phyloP scores from a whole-genome alignment of 2,113 vertebrate species.

The Cygnus atratus region DNA sequence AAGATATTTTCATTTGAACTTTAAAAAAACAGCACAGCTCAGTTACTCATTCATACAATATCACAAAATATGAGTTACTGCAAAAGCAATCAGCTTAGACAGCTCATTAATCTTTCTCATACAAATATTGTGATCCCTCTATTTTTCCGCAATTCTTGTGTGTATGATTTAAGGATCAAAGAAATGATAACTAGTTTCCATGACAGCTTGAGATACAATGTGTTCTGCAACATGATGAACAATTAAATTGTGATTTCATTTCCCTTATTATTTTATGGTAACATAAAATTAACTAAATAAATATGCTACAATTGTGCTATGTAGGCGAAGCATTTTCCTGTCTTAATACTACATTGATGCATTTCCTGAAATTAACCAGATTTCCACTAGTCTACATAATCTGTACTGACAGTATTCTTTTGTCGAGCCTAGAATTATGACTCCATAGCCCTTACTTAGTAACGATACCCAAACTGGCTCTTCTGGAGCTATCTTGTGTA shows the following conservation, averaged over 20 bases:
- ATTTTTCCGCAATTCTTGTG: constrained; percentile 21
- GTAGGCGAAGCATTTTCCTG: not conserved
- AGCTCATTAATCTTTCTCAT: constrained; percentile 31
- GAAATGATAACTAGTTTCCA: constrained; percentile 38
- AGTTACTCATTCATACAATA: constrained; percentile 3
- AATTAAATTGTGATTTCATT: constrained; percentile 42
- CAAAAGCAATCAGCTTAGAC: constrained; percentile 20
- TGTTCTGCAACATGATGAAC: constrained; percentile 1
- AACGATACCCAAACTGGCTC: not conserved
- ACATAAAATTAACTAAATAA: constrained; percentile 41
- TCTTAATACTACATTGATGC: not conserved
- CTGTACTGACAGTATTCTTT: not conserved
- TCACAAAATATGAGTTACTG: constrained; percentile 12
- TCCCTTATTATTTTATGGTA: constrained; percentile 40
- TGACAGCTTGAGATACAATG: constrained; percentile 15
- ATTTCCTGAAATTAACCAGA: constrained; percentile 27
- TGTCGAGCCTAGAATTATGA: not conserved
- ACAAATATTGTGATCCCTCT: constrained; percentile 44
- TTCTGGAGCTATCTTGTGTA: not conserved
- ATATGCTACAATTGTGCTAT: constrained; percentile 18
- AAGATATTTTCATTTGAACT: not conserved
- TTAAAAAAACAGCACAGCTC: not conserved
- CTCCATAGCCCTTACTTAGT: not conserved
- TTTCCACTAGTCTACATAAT: constrained; percentile 37
- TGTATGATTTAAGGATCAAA: constrained; percentile 33